These are phyloP conservation scores for Noturus placidus DNA, from an alignment of 2,113 vertebrate species.

Conservation along the genomic window DNA sequence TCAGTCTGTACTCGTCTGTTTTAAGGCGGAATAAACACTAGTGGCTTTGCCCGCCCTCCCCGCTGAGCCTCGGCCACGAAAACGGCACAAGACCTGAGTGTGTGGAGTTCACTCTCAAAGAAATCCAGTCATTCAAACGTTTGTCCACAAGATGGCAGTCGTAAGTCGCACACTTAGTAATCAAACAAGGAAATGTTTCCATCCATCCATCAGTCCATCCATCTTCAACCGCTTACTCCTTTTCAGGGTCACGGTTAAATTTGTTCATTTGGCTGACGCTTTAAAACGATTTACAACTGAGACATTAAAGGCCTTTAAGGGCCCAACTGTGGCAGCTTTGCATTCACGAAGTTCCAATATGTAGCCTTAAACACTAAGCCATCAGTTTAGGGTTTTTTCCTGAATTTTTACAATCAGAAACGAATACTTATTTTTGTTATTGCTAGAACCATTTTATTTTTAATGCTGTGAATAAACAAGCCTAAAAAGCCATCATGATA, in stretches of 20 bases:
- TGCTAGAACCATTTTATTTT: neutral
- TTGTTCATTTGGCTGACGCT: neutral
- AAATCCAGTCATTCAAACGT: conserved; percentile 24
- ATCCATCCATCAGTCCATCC: too few relatives aligned
- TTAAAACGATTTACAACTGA: neutral
- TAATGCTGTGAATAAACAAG: too few relatives aligned
- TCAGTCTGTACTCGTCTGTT: conserved; percentile 56
- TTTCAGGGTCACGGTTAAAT: too few relatives aligned
- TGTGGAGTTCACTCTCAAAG: conserved; percentile 9
- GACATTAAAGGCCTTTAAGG: neutral
- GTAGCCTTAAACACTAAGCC: neutral
- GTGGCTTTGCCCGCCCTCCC: conserved; percentile 26
- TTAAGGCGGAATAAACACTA: conserved; percentile 58
- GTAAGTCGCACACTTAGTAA: too few relatives aligned
- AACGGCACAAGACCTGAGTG: conserved; percentile 59
- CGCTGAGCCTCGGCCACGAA: conserved; percentile 56
- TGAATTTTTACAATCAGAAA: neutral
- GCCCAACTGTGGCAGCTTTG: neutral
- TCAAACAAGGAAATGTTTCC: neutral
- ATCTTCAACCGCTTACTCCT: too few relatives aligned
- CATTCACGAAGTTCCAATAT: neutral
- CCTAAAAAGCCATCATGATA: too few relatives aligned
- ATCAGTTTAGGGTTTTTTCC: neutral
- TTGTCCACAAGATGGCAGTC: conserved; percentile 67
- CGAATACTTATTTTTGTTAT: neutral